Conservation (phyloP, 2,113 vertebrate genomes). For the Trematomus loennbergii region DNA sequence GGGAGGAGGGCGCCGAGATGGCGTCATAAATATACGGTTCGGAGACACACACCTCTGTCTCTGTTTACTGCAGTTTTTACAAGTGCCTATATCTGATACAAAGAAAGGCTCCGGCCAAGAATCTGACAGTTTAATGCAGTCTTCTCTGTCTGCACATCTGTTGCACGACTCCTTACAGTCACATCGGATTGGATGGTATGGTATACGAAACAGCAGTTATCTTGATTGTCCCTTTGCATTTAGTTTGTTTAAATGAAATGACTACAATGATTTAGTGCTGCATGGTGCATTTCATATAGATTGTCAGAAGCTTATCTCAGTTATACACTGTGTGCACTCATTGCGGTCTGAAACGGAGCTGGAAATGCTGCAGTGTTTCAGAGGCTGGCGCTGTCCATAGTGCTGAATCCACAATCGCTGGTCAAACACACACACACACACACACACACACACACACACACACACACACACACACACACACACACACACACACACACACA, state of each 20-base stretch:
- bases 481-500: too few relatives aligned
- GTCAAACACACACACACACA: background rate
- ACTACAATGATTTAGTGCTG: background rate
- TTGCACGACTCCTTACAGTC: conserved; percentile 31
- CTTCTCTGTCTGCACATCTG: conserved; percentile 38
- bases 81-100: background rate
- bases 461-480: background rate
- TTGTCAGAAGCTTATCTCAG: background rate
- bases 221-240: too few relatives aligned
- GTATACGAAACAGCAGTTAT: background rate
- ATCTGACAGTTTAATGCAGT: background rate
- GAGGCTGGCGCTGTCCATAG: conserved; percentile 48
- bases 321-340: background rate
- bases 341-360: background rate
- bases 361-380: conserved; percentile 44
- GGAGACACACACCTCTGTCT: background rate
- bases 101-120: background rate
- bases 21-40: conserved; percentile 43
- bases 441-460: too few relatives aligned
- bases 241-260: background rate
- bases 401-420: conserved; percentile 52
- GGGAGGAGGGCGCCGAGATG: background rate
- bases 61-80: background rate
- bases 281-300: background rate
- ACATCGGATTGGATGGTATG: background rate